Evolutionary conservation across 1,140 invertebrate species (phyloP), one percentile per base, ranked within the genome.

Genomic region (Hypothenemus hampei): DNA sequence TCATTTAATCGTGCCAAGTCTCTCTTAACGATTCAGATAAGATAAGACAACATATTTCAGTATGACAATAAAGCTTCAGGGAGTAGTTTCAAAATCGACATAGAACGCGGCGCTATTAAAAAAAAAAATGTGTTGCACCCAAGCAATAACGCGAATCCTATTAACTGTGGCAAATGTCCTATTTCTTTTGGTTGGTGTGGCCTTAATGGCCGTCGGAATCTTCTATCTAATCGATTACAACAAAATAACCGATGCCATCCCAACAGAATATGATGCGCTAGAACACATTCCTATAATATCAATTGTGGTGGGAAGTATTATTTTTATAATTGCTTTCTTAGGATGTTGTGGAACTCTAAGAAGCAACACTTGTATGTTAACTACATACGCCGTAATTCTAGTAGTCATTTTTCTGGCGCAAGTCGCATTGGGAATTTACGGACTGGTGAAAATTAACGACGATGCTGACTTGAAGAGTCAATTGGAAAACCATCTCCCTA

Each of bases 161-260:
- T n/a, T 45, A 23, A 24, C 26, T 23, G 24, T 26, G 20, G 41
- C 41, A 11, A 45, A 45, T 45, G 23, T 45, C 41, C 21, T 18
- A 3, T 76, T 79, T 54, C 71, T n/a, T n/a, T 23, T 43, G 15
- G 82, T 81, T 19, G 85, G 85, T 15, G 70, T 87, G 26, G 79
- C 83, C 19, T 81, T 87, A 50, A 75, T 89, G 37, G 73, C 79
- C 7, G 79, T 87, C 41, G 86, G 86, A 26, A 78, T 79, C 3
- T 76, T 83, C 50, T 77, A 82, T 16, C 73, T 82, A 69, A 70
- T 78, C 54, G 71, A 75, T 54, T 85, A 81, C 65, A 73, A 75
- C 15, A 76, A 79, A 45, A 85, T 85, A 65, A 75, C 77, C n/a
- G 79, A 82, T 57, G 79, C 85, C 65, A 73, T 82, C 55, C 79